These are phyloP conservation scores for Osmerus mordax DNA, from an alignment of 2,113 vertebrate genomes.

Conservation along the genomic window DNA sequence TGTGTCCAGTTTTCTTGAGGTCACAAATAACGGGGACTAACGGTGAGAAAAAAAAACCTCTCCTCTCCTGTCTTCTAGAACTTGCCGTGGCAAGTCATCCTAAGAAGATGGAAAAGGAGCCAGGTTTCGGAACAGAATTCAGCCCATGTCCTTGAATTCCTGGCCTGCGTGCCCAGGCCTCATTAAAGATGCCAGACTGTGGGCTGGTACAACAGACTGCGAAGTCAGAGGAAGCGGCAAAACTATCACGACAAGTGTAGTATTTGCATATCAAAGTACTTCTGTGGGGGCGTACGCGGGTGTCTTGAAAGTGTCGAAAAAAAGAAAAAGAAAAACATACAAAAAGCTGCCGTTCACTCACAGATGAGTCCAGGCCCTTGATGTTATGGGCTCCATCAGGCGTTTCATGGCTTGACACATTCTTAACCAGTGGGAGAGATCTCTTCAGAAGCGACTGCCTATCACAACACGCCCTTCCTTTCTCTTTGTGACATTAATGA, in stretches of 20 bases:
- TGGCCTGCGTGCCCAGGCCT: not conserved
- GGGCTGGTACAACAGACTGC: not conserved
- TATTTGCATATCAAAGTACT: slow-evolving; percentile 3
- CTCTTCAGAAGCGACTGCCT: too few species aligned
- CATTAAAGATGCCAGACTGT: not conserved
- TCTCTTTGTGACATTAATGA: too few species aligned
- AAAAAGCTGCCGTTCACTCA: not conserved
- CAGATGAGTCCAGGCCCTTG: too few species aligned
- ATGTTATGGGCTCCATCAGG: too few species aligned
- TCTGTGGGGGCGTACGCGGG: not conserved
- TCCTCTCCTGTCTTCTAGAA: not conserved
- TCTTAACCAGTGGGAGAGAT: too few species aligned
- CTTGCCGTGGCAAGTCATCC: not conserved
- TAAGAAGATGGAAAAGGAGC: not conserved
- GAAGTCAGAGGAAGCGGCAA: not conserved
- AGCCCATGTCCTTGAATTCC: not conserved
- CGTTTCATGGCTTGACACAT: too few species aligned
- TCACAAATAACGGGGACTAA: too few species aligned
- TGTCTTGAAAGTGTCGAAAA: not conserved
- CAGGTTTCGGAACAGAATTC: not conserved
- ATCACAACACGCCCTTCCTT: too few species aligned
- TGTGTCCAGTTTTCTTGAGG: too few species aligned
- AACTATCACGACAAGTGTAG: not conserved
- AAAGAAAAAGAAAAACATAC: not conserved
- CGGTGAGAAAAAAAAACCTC: not conserved